Percentiles rank a stretch among this genome's conserved stretches.
These are phyloP conservation scores for Leucozona laternaria DNA, from an alignment of 2,888 invertebrate species.

Conservation along the genomic window DNA sequence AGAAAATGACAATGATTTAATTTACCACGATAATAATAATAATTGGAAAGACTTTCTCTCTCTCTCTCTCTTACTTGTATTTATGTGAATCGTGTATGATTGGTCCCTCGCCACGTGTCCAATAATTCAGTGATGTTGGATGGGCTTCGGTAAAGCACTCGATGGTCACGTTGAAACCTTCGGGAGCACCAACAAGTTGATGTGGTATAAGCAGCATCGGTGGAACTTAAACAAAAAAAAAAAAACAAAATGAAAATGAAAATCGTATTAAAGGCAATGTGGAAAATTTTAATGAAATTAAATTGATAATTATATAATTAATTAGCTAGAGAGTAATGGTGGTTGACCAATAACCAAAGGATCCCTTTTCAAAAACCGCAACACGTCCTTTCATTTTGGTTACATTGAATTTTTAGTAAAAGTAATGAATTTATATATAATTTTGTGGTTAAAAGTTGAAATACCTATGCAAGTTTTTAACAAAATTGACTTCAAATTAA, in stretches of 20 bases:
- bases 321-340: slow-evolving; percentile 74
- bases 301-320: slow-evolving; percentile 77
- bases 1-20: slow-evolving; percentile 55
- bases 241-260: slow-evolving; percentile 34
- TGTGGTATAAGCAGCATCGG: slow-evolving; percentile 96
- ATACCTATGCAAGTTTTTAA: slow-evolving; percentile 10
- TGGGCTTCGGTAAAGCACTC: slow-evolving; percentile 97
- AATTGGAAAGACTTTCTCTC: slow-evolving; percentile 38
- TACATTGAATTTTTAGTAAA: slow-evolving; percentile 41
- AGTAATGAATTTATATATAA: slow-evolving; percentile 8
- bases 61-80: slow-evolving; percentile 86
- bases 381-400: slow-evolving; percentile 26
- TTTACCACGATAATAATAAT: slow-evolving; percentile 16
- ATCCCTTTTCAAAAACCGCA: slow-evolving; percentile 43
- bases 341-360: slow-evolving; percentile 33
- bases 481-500: background rate
- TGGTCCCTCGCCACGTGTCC: slow-evolving; percentile 94
- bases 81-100: slow-evolving; percentile 95
- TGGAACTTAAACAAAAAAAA: slow-evolving; percentile 85
- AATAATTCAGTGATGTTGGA: slow-evolving; percentile 95
- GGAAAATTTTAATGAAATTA: slow-evolving; percentile 61
- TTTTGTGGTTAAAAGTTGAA: slow-evolving; percentile 16
- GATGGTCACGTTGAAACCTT: slow-evolving; percentile 92
- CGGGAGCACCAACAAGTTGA: slow-evolving; percentile 93
- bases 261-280: slow-evolving; percentile 9